Conservation (phyloP, 1,140 invertebrate genomes). For the Ooceraea biroi region DNA sequence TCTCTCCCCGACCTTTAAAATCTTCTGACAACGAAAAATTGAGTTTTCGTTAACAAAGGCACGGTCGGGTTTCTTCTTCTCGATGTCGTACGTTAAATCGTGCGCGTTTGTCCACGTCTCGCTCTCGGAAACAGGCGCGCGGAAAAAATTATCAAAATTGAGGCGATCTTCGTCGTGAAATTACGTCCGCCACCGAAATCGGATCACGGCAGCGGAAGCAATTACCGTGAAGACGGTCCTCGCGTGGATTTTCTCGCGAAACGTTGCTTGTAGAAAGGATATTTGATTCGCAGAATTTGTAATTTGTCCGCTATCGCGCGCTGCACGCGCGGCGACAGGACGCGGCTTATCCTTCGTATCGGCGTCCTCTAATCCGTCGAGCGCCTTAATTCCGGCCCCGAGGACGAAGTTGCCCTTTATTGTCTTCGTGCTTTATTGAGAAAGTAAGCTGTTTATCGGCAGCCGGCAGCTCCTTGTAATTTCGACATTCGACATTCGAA, state of each 20-base stretch:
- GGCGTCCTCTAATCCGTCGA: conserved; percentile 54
- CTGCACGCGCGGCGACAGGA: conserved; percentile 42
- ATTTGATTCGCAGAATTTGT: conserved; percentile 60
- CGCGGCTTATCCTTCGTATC: conserved; percentile 59
- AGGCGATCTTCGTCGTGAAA: conserved; percentile 1
- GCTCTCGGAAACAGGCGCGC: neutral
- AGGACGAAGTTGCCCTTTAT: conserved; percentile 60
- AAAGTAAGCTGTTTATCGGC: conserved; percentile 78
- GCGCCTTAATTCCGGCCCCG: conserved; percentile 49
- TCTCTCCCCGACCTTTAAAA: conserved; percentile 30
- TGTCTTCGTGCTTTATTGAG: conserved; percentile 71
- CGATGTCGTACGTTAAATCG: neutral
- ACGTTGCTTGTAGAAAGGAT: conserved; percentile 45
- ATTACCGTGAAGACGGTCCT: neutral
- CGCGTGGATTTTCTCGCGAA: conserved; percentile 39
- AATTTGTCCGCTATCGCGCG: conserved; percentile 60
- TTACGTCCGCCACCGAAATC: conserved; percentile 16
- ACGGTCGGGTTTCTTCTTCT: neutral
- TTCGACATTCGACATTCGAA: conserved; percentile 56
- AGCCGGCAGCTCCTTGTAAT: conserved; percentile 65
- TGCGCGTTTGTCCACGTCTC: neutral
- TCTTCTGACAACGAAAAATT: conserved; percentile 34
- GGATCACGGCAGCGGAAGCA: conserved; percentile 1
- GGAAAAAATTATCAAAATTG: conserved; percentile 13
- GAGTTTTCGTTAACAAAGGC: neutral